Evolutionary conservation across 2,888 invertebrate genomes (phyloP).

Genomic region (Lampropteryx suffumata): DNA sequence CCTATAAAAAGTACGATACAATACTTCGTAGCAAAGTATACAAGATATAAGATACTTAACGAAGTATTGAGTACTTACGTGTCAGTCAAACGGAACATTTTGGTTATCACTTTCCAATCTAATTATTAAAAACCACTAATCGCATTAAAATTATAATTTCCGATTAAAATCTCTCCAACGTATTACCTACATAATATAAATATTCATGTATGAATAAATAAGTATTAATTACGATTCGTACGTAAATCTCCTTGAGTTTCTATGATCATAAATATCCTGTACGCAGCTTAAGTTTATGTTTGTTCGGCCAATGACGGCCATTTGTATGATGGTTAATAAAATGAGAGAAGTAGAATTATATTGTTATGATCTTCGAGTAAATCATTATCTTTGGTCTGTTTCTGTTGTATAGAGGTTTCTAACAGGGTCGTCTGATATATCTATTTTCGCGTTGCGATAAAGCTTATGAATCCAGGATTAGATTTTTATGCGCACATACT

Average conservation of each 20-base stretch:
- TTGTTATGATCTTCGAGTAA: conserved; percentile 25
- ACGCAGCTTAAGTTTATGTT: conserved; percentile 26
- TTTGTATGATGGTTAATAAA: conserved; percentile 31
- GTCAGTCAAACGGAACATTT: too few species aligned
- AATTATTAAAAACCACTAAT: not conserved
- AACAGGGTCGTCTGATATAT: not conserved
- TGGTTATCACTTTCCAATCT: not conserved
- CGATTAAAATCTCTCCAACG: conserved; percentile 20
- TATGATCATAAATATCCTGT: conserved; percentile 30
- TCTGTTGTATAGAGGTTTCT: not conserved
- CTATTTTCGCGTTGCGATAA: too few species aligned
- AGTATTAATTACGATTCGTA: conserved; percentile 5
- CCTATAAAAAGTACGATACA: too few species aligned
- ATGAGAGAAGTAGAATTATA: conserved; percentile 28
- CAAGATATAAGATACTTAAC: too few species aligned
- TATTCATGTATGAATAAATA: too few species aligned
- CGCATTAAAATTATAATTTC: conserved; percentile 11
- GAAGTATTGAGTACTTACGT: too few species aligned
- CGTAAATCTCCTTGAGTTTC: conserved; percentile 33
- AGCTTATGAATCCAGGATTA: too few species aligned
- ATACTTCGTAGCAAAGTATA: too few species aligned
- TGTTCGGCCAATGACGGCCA: conserved; percentile 27
- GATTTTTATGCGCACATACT: too few species aligned
- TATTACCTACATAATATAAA: too few species aligned
- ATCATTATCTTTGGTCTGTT: conserved; percentile 18